These are phyloP conservation scores for Drosophila sproati DNA, from an alignment of 1,140 invertebrate genomes.

Conservation along the genomic window DNA sequence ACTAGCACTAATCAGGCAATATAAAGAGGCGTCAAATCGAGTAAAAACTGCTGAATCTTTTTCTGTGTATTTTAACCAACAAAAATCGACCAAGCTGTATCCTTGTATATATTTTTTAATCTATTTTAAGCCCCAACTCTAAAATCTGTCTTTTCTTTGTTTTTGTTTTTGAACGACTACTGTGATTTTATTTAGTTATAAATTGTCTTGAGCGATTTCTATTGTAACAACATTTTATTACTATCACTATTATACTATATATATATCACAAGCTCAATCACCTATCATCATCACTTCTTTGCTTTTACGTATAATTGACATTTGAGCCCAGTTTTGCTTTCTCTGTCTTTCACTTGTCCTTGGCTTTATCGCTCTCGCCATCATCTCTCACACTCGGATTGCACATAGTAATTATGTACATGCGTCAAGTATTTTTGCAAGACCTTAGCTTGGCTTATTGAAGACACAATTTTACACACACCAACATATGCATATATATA, in stretches of 20 bases:
- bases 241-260: constrained; percentile 13
- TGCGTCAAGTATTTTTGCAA: background rate
- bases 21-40: no score
- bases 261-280: no score
- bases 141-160: no score
- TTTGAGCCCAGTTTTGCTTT: constrained; percentile 9
- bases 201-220: constrained; percentile 23
- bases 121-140: no score
- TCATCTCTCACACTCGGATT: background rate
- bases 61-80: no score
- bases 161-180: no score
- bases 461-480: background rate
- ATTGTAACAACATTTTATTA: constrained; percentile 27
- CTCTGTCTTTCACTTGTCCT: background rate
- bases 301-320: background rate
- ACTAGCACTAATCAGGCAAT: no score
- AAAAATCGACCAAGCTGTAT: no score
- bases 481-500: constrained; percentile 6
- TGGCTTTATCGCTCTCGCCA: background rate
- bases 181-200: no score
- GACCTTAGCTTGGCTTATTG: background rate
- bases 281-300: constrained; percentile 1
- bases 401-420: constrained; percentile 1
- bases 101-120: no score
- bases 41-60: no score